These are phyloP conservation scores for Tiliacea citrago DNA, from an alignment of 2,888 invertebrate genomes.

Conservation along the genomic window DNA sequence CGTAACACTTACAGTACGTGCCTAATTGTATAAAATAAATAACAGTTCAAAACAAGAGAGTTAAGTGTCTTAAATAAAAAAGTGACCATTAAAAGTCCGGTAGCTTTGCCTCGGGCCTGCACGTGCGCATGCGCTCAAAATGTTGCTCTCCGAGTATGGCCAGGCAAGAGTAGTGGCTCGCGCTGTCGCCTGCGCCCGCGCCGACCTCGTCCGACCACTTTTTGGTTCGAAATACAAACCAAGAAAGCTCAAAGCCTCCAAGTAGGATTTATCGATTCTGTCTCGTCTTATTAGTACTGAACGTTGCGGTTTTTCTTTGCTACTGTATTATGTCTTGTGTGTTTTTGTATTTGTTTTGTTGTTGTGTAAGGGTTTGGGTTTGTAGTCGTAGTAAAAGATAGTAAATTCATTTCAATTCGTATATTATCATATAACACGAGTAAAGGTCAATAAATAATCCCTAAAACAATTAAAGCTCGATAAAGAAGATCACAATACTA, in stretches of 20 bases:
- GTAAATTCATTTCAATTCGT: constrained; percentile 75
- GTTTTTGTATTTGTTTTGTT: constrained; percentile 47
- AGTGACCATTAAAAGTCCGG: constrained; percentile 84
- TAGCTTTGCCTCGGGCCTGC: constrained; percentile 84
- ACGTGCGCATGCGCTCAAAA: constrained; percentile 80
- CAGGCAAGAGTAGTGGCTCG: constrained; percentile 69
- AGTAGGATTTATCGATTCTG: constrained; percentile 72
- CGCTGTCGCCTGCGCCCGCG: constrained; percentile 74
- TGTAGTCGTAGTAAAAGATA: constrained; percentile 74
- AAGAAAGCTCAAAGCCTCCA: constrained; percentile 67
- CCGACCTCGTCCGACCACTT: constrained; percentile 84
- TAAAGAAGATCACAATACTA: constrained; percentile 83
- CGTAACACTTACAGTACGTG: constrained; percentile 50
- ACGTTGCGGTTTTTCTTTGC: constrained; percentile 57
- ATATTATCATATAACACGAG: constrained; percentile 77
- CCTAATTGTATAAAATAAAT: constrained; percentile 71
- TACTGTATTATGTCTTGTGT: constrained; percentile 60
- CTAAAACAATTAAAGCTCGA: constrained; percentile 88
- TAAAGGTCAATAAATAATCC: constrained; percentile 76
- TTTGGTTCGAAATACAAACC: constrained; percentile 68
- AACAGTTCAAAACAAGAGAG: constrained; percentile 72
- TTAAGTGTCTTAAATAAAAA: constrained; percentile 77
- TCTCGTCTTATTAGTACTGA: constrained; percentile 70
- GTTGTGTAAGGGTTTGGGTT: constrained; percentile 54
- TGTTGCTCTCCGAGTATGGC: constrained; percentile 75